Evolutionary conservation across 1,140 invertebrate genomes (phyloP).

Genomic region (Saccostrea echinata): DNA sequence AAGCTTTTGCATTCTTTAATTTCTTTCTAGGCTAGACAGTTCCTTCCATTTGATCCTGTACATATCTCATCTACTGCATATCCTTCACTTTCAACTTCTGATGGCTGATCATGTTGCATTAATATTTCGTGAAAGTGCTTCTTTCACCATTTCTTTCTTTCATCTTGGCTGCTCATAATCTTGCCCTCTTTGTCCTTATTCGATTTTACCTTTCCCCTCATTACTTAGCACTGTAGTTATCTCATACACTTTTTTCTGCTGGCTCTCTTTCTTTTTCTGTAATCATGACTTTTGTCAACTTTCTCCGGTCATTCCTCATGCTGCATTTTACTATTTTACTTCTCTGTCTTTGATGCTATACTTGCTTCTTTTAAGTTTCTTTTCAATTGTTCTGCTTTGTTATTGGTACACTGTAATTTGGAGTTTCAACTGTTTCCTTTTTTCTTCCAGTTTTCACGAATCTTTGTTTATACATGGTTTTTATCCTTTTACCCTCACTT

Average conservation of each 20-base stretch:
- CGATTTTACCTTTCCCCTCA: neutral
- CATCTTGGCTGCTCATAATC: constrained; percentile 20
- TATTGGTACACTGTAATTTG: constrained; percentile 40
- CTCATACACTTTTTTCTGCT: constrained; percentile 16
- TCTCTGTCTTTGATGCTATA: constrained; percentile 38
- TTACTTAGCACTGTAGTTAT: constrained; percentile 7
- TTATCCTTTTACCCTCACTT: constrained; percentile 45
- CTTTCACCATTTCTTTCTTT: constrained; percentile 38
- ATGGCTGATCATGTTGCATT: constrained; percentile 17
- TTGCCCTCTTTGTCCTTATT: constrained; percentile 33
- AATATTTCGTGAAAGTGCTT: constrained; percentile 49
- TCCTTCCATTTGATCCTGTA: constrained; percentile 33
- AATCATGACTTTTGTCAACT: neutral
- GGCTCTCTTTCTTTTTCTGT: constrained; percentile 27
- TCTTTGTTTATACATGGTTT: constrained; percentile 44
- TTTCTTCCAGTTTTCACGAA: constrained; percentile 34
- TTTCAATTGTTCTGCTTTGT: constrained; percentile 44
- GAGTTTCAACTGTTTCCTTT: constrained; percentile 46
- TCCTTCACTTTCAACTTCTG: constrained; percentile 27
- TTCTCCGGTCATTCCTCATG: constrained; percentile 44
- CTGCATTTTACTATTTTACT: constrained; percentile 20
- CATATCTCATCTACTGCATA: constrained; percentile 41
- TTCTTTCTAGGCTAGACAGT: constrained; percentile 44
- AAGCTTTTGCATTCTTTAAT: neutral
- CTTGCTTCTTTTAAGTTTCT: constrained; percentile 34